Base-by-base conservation (phyloP, 2,888 invertebrate genomes). In the Carabus problematicus region DNA sequence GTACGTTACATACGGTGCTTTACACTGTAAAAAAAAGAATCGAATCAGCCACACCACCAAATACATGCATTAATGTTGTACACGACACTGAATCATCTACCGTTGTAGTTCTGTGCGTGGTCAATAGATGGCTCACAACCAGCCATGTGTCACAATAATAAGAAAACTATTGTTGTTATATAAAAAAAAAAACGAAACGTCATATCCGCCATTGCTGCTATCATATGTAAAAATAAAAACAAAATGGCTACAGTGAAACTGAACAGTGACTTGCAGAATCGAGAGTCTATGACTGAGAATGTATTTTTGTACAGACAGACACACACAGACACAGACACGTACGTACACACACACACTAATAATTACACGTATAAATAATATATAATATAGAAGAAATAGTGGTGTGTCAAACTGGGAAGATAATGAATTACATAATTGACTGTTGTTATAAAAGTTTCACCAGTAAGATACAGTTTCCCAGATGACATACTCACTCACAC, bases 231-330 rank as follows among this genome's bases (percentile, higher is more conserved):
- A n/a, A n/a, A n/a, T n/a, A n/a, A n/a, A n/a, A n/a, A n/a, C 12
- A 16, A 52, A 52, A 52, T 8, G 64, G 56, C 43, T 56, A 56
- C 43, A 43, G 29, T 18, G 56, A 63, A 55, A 67, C 67, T 59
- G 59, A 52, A 67, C 60, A 59, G 49, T 55, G 56, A 64, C 43
- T 64, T 64, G 52, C 59, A 66, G 66, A 66, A 52, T 47, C 52
- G 69, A 62, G 55, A 62, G 47, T 56, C 45, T 56, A 62, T 19
- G 62, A 69, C 62, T 69, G 69, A 29, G 29, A 69, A 45, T 69
- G 69, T 69, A 69, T 69, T 69, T 69, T 69, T 69, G 62, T 69
- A 69, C 47, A 69, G 69, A 69, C 47, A 47, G 18, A 47, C 16
- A 29, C 2, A 29, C 29, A 29, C 6, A 29, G 3, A 29, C 6